phyloP scores from a whole-genome alignment of 2,797 vertebrate species.

The Fratercula arctica region DNA sequence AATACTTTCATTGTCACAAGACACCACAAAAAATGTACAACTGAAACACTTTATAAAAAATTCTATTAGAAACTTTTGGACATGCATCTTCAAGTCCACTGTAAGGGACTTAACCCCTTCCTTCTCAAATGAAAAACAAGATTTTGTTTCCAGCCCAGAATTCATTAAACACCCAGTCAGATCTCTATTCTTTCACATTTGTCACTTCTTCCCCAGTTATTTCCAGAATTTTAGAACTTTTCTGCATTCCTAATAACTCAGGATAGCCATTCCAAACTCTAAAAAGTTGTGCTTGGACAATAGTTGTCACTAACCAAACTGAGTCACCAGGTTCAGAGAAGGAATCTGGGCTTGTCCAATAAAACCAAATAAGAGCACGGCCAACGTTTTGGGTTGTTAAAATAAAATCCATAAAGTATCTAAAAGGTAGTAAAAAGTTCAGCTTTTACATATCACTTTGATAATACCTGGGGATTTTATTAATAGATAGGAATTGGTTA shows the following conservation, averaged over 20 bases:
- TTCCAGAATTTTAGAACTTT: slow-evolving; percentile 13
- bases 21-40: neutral
- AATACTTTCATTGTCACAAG: neutral
- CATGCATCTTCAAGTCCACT: neutral
- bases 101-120: neutral
- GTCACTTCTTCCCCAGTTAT: neutral
- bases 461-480: neutral
- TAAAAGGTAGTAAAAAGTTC: neutral
- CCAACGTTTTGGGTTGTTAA: neutral
- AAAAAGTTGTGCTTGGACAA: slow-evolving; percentile 6
- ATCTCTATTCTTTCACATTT: neutral
- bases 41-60: neutral
- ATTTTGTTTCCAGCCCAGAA: slow-evolving; percentile 11
- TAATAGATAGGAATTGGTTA: neutral
- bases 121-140: neutral
- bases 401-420: neutral
- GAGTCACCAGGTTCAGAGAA: neutral
- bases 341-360: slow-evolving; percentile 3
- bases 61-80: neutral
- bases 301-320: neutral
- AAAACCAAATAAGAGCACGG: neutral
- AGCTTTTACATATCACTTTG: neutral
- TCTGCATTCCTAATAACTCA: neutral
- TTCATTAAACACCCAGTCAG: neutral
- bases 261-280: neutral